phyloP scores from a whole-genome alignment of 2,888 invertebrate genomes.

The Drosophila ochracea region DNA sequence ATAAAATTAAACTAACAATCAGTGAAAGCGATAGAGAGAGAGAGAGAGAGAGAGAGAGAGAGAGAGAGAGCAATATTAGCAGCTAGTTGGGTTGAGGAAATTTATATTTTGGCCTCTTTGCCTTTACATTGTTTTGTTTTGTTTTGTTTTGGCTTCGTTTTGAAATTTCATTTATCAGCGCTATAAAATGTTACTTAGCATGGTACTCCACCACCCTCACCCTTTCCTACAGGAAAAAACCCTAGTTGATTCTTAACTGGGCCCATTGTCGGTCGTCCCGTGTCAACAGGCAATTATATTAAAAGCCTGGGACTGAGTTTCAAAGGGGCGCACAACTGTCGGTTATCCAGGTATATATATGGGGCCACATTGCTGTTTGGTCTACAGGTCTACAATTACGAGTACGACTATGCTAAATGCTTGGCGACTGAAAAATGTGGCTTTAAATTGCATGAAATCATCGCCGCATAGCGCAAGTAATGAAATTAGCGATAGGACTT shows the following conservation, averaged over 20 bases:
- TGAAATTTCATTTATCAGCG: constrained; percentile 79
- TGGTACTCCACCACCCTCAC: neutral
- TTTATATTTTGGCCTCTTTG: constrained; percentile 45
- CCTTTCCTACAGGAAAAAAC: neutral
- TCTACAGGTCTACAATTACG: constrained; percentile 53
- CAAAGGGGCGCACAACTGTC: constrained; percentile 34
- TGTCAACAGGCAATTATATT: constrained; percentile 83
- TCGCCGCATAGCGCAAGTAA: constrained; percentile 77
- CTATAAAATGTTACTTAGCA: constrained; percentile 70
- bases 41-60: neutral
- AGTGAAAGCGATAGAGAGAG: neutral
- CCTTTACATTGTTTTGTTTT: constrained; percentile 51
- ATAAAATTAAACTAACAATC: constrained; percentile 15
- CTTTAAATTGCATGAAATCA: constrained; percentile 83
- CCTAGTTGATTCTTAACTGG: constrained; percentile 25
- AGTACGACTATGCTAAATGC: constrained; percentile 70
- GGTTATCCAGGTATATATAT: constrained; percentile 5
- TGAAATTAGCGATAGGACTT: constrained; percentile 72
- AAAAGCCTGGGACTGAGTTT: constrained; percentile 68
- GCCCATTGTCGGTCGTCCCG: constrained; percentile 71
- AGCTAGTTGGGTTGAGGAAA: neutral
- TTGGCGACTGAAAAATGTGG: constrained; percentile 72
- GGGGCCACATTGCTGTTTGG: constrained; percentile 2
- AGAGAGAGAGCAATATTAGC: neutral
- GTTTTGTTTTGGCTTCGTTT: constrained; percentile 64